These are phyloP conservation scores for Timandra comae DNA, from an alignment of 2,888 invertebrate genomes.

Conservation along the genomic window DNA sequence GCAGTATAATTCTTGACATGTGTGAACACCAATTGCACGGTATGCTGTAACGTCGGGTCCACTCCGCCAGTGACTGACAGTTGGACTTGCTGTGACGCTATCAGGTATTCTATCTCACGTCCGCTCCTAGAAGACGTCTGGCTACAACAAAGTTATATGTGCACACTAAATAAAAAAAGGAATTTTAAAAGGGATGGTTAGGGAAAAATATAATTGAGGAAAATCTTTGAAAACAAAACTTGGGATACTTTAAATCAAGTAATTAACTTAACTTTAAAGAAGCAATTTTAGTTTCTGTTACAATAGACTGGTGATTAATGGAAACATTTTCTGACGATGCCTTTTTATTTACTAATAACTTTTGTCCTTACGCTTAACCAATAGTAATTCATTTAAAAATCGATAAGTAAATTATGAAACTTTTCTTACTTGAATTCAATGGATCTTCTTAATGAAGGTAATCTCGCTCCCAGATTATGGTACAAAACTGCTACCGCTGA, in stretches of 20 bases:
- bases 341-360: no score
- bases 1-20: conserved; percentile 61
- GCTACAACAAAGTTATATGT: conserved; percentile 34
- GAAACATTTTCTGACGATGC: no score
- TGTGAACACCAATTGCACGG: conserved; percentile 52
- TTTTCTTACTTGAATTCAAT: conserved; percentile 80
- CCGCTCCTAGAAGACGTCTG: conserved; percentile 74
- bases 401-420: neutral
- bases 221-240: no score
- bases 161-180: conserved; percentile 6
- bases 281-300: no score
- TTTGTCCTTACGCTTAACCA: neutral
- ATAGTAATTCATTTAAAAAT: neutral
- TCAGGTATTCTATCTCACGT: conserved; percentile 80
- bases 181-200: no score
- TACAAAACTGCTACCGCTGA: conserved; percentile 77
- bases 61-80: conserved; percentile 45
- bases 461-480: conserved; percentile 78
- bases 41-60: conserved; percentile 52
- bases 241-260: no score
- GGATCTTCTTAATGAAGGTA: conserved; percentile 77
- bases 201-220: no score
- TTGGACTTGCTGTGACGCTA: conserved; percentile 77
- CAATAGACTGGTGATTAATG: no score
- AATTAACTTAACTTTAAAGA: no score